Conservation (phyloP, 2,113 vertebrate species). For the Zapornia atra region DNA sequence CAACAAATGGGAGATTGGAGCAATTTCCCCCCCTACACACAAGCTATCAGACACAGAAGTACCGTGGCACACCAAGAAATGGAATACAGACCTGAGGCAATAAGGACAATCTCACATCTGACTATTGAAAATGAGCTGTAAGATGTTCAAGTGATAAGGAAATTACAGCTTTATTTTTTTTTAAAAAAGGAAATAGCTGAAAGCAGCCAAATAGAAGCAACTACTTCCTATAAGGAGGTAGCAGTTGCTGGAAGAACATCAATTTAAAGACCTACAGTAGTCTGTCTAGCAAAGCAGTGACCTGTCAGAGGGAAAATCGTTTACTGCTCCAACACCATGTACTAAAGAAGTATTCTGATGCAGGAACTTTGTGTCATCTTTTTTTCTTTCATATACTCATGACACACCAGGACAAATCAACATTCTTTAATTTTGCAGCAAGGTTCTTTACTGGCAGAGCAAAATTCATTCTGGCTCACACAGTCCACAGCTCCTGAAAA, state of each 20-base stretch:
- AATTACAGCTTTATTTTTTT: not conserved
- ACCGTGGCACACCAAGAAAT: not conserved
- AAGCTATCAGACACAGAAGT: not conserved
- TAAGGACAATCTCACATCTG: not conserved
- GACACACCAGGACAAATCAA: not conserved
- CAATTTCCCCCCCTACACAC: not conserved
- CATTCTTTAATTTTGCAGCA: not conserved
- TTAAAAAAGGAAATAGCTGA: not conserved
- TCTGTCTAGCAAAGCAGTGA: not conserved
- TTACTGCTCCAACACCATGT: not conserved
- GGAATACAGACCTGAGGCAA: not conserved
- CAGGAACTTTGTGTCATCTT: not conserved
- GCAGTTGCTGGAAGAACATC: not conserved
- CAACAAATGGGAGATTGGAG: not conserved
- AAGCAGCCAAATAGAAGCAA: not conserved
- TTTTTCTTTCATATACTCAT: not conserved
- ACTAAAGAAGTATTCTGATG: not conserved
- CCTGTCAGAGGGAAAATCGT: not conserved
- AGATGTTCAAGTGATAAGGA: not conserved
- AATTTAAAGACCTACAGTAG: not conserved
- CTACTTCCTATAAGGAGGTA: not conserved
- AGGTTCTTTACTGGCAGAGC: not conserved
- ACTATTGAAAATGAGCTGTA: not conserved
- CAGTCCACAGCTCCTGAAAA: not conserved
- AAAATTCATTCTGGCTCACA: not conserved